These are phyloP conservation scores for Pseudochirops corinnae DNA, from an alignment of 2,797 vertebrate species.

Conservation along the genomic window DNA sequence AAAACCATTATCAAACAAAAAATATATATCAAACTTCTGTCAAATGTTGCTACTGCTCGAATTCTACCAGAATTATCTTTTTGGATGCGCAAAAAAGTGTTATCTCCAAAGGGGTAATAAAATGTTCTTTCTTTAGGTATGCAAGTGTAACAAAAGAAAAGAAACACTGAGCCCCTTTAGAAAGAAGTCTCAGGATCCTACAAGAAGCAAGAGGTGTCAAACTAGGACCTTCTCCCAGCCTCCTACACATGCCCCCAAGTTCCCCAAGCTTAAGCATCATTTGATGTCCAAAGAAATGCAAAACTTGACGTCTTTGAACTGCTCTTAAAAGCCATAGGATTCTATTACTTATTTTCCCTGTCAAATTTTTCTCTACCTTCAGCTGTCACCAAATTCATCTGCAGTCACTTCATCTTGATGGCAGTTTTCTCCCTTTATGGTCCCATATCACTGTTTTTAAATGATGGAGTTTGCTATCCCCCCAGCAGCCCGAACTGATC, in stretches of 20 bases:
- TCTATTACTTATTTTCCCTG: neutral
- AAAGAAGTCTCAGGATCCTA: slow-evolving; percentile 26
- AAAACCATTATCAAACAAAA: neutral
- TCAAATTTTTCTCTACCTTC: slow-evolving; percentile 1
- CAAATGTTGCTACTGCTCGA: slow-evolving; percentile 22
- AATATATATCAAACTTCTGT: neutral
- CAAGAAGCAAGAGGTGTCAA: neutral
- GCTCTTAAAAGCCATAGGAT: neutral
- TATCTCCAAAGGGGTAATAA: slow-evolving; percentile 32
- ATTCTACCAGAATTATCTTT: slow-evolving; percentile 38
- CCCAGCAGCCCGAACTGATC: neutral
- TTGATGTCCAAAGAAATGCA: neutral
- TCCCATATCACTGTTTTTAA: slow-evolving; percentile 17
- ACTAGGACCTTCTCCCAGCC: neutral
- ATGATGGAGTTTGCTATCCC: neutral
- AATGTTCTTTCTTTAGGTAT: slow-evolving; percentile 38
- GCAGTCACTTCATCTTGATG: neutral
- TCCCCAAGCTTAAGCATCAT: neutral
- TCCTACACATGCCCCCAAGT: neutral
- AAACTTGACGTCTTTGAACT: neutral
- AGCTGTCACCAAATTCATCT: neutral
- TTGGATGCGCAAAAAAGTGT: neutral
- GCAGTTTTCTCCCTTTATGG: slow-evolving; percentile 25
- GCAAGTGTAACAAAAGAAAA: slow-evolving; percentile 19
- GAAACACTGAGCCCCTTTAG: slow-evolving; percentile 32